Evolutionary conservation across 2,888 invertebrate species (phyloP), one percentile per base, ranked within the genome.

Genomic region (Monochamus alternatus): DNA sequence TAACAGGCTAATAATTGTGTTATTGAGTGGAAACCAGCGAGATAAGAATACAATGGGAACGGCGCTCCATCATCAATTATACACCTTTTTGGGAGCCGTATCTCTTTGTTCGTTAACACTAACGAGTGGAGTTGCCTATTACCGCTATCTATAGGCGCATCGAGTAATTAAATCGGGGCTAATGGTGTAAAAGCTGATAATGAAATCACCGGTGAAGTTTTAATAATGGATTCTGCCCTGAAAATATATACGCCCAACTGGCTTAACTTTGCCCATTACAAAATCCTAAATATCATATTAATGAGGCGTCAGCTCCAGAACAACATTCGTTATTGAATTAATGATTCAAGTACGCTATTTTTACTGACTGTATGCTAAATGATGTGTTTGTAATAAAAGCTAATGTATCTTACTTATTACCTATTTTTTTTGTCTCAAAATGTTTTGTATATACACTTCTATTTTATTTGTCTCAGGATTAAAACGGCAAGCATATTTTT

Each of bases 11-110:
- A 81, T 86, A 87, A 88, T 88, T 88, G 88, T 85, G 86, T 87
- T 88, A 88, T 88, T 88, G 87, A 87, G 87, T 86, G 88, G 87
- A 87, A 88, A 88, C 84, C 86, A 79, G 84, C 73, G 81, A 84
- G 88, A 88, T 88, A 88, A 88, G 88, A 85, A 82, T 83, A 82
- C 80, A 80, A 80, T 72, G 76, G 76, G 65, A 63, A 55, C 65
- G 77, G 74, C 76, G 75, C 79, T 71, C 74, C 73, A 76, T 82
- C 83, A 83, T 83, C 82, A 83, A 83, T 83, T 83, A 83, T 75
- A 73, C 81, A 82, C 81, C 82, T 83, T 83, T 82, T 83, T 77
- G 73, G 75, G 74, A 81, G 82, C 80, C 80, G 77, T 81, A 81
- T 81, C 82, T 74, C 80, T 83, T 82, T 81, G 81, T 84, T 83